Evolutionary conservation across 2,797 vertebrate species (phyloP), one percentile per base, ranked within the genome.

Genomic region (Galaxias olidus): DNA sequence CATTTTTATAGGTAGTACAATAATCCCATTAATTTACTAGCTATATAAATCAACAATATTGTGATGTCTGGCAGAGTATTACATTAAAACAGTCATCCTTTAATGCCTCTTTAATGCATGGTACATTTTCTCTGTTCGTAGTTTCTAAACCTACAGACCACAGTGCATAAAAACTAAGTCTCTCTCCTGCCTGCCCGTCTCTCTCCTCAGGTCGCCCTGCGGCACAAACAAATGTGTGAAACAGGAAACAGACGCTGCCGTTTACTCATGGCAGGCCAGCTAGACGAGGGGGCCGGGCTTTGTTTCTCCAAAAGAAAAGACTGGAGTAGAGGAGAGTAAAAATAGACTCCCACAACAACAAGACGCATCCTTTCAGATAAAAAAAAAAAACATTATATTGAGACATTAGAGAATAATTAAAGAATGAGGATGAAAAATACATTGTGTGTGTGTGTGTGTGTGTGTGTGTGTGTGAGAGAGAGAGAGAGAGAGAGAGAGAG

Each of bases 171-270:
- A 59, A 59, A 44, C 61, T 18, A 46, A 51, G 48, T 48, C 7
- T 8, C 18, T 41, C 10, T 47, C 17, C 56, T 58, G 52, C 1
- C 65, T 41, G 52, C 1, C 65, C 19, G 55, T 30, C 40, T 49
- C 20, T 66, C 53, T 51, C 9, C 15, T n/a, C 17, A 18, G 5
- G 15, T 57, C 66, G 59, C 81, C 77, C 72, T 68, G 76, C 82
- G 72, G 70, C 69, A 79, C 73, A 86, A 86, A 80, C 63, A 79
- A 82, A 83, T 58, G 59, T 59, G 65, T 74, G 61, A 78, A 83
- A 87, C 63, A 69, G 78, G 78, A 88, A 86, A 74, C 80, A 78
- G 43, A 71, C 40, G 47, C 40, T 59, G 69, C 41, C 8, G 9
- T 61, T 66, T 59, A 64, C 69, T 66, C 61, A 78, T 63, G 41